These are phyloP conservation scores for Tinea semifulvella DNA, from an alignment of 2,888 invertebrate genomes.

Conservation along the genomic window DNA sequence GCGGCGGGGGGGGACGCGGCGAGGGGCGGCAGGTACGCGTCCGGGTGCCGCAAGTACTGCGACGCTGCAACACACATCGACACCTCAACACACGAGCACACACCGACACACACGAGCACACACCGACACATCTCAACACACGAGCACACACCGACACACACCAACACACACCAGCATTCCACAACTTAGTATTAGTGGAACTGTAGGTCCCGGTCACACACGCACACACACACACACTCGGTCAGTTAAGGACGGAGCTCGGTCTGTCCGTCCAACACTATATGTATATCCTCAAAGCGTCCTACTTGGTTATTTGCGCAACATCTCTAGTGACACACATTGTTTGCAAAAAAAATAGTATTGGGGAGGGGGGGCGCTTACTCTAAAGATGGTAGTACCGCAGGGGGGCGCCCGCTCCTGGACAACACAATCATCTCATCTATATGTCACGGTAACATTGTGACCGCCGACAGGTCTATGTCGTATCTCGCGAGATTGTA, in stretches of 20 bases:
- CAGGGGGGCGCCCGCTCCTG: not conserved
- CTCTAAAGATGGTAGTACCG: not conserved
- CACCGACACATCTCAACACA: not conserved
- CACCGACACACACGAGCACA: not conserved
- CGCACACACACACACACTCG: no score
- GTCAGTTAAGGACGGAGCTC: no score
- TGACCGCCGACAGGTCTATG: no score
- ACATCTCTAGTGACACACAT: no score
- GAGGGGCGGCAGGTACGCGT: conserved; percentile 80
- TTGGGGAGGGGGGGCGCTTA: not conserved
- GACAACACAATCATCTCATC: no score
- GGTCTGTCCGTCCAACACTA: no score
- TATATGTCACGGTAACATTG: not conserved
- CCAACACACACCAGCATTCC: not conserved
- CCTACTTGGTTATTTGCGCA: no score
- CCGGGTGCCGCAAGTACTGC: conserved; percentile 83
- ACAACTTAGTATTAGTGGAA: no score
- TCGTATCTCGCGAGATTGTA: no score
- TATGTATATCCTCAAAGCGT: no score
- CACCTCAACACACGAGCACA: not conserved
- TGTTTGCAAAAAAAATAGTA: no score
- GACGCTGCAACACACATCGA: conserved; percentile 48
- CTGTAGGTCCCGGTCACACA: no score
- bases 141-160: not conserved
- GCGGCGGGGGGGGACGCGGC: conserved; percentile 66